These are phyloP conservation scores for Netelia virgata DNA, from an alignment of 2,888 invertebrate species.

Conservation along the genomic window DNA sequence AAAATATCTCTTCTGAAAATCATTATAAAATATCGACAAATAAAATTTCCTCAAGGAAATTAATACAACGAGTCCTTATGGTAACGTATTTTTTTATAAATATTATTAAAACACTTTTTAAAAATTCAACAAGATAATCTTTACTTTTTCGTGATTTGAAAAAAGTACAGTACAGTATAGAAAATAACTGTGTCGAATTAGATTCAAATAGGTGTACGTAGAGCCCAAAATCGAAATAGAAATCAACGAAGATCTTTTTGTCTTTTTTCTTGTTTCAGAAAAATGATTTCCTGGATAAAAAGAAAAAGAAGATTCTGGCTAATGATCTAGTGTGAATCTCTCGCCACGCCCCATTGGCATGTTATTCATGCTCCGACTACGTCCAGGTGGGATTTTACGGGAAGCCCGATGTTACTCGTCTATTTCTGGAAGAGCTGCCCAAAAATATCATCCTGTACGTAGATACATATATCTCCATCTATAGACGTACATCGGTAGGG, in stretches of 20 bases:
- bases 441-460: conserved; percentile 75
- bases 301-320: not conserved
- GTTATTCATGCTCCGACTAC: conserved; percentile 21
- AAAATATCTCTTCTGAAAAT: no score
- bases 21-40: no score
- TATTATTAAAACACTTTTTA: no score
- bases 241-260: no score
- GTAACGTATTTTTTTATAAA: no score
- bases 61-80: no score
- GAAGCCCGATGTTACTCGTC: conserved; percentile 54
- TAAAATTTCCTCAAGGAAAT: no score
- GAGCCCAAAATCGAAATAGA: not conserved
- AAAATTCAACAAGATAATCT: no score
- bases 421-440: conserved; percentile 78
- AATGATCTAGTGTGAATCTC: not conserved
- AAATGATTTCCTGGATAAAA: conserved; percentile 19
- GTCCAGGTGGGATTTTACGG: conserved; percentile 68
- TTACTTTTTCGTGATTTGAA: no score
- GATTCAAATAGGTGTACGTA: no score
- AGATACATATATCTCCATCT: conserved; percentile 28
- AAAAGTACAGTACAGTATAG: no score
- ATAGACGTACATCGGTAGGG: conserved; percentile 30
- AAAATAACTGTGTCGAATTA: no score
- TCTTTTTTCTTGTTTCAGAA: conserved; percentile 6
- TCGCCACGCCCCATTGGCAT: conserved; percentile 62